These are phyloP conservation scores for Microctenopoma stevenorrisi DNA, from an alignment of 2,797 vertebrate species.

Conservation along the genomic window DNA sequence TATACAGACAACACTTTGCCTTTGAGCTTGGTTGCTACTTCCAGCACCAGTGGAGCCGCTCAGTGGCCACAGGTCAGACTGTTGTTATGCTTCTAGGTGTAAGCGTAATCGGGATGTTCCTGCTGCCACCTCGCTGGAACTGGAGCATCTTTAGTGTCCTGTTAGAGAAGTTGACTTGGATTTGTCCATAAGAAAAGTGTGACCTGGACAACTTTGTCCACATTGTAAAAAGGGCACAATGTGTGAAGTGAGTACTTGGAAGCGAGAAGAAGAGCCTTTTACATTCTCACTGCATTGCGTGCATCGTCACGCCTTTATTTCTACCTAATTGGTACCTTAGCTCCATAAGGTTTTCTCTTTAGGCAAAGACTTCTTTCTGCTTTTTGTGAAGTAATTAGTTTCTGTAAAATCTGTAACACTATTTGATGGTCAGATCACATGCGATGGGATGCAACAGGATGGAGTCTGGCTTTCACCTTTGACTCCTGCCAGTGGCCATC, in stretches of 20 bases:
- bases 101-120: no score
- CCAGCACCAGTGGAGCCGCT: no score
- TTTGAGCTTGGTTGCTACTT: no score
- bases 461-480: slow-evolving; percentile 55
- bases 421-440: slow-evolving; percentile 29
- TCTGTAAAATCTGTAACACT: background rate
- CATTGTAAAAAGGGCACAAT: background rate
- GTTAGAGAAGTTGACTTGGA: no score
- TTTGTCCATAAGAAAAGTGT: background rate
- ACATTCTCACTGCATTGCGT: background rate
- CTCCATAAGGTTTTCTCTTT: background rate
- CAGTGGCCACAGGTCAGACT: no score
- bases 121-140: no score
- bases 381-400: slow-evolving; percentile 9
- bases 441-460: slow-evolving; percentile 48
- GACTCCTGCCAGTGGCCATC: slow-evolving; percentile 45
- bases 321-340: background rate
- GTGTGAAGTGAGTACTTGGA: background rate
- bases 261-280: no score
- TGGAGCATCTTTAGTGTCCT: no score
- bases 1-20: no score
- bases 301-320: background rate
- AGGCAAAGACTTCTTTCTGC: background rate
- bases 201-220: background rate
- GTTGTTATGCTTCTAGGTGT: no score